phyloP scores from a whole-genome alignment of 1,140 invertebrate genomes.

The Atta colombica region DNA sequence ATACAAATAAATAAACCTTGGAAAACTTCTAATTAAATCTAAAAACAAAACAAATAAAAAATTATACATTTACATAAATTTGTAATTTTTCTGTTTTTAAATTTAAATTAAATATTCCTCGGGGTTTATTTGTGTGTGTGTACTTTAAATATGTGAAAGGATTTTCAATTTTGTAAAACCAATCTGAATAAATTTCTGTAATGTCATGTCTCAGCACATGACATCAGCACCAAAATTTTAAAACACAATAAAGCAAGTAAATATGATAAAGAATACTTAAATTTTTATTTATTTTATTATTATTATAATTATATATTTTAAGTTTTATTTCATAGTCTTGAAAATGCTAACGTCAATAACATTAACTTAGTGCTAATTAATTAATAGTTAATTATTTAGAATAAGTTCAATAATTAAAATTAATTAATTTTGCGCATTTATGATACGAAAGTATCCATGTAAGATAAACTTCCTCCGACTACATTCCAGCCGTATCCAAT shows the following conservation, averaged over 20 bases:
- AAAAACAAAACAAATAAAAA: too few species aligned
- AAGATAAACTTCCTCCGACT: neutral
- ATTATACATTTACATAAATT: too few species aligned
- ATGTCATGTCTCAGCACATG: too few species aligned
- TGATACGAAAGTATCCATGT: neutral
- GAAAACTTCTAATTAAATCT: too few species aligned
- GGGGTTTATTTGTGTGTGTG: too few species aligned
- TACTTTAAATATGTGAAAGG: too few species aligned
- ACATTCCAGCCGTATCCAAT: neutral
- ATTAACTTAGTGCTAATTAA: neutral
- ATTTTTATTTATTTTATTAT: neutral
- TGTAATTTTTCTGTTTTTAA: too few species aligned
- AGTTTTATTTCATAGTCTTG: neutral
- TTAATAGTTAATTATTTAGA: neutral
- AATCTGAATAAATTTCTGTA: too few species aligned
- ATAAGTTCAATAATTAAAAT: conserved; percentile 11
- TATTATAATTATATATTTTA: too few species aligned
- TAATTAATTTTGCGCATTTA: neutral
- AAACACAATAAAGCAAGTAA: neutral
- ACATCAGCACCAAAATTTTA: neutral
- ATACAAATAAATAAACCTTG: too few species aligned
- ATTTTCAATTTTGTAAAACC: too few species aligned
- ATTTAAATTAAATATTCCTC: too few species aligned
- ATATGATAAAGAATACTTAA: neutral
- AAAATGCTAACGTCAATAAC: neutral